Evolutionary conservation across 2,888 invertebrate genomes (phyloP).

Genomic region (Candidula unifasciata): DNA sequence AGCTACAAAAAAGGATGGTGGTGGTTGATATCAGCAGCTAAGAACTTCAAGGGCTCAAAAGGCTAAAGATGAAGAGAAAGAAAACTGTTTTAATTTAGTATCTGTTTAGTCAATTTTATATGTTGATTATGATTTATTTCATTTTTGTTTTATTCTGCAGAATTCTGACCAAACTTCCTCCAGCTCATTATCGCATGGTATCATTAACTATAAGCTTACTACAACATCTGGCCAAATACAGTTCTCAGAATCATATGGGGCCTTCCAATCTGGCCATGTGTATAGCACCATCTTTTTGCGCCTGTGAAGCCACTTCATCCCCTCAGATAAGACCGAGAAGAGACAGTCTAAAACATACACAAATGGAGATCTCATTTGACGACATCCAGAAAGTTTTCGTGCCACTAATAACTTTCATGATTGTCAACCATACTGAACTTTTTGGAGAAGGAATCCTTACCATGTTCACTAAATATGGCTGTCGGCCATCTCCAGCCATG

Average conservation of each 20-base stretch:
- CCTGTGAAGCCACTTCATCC: neutral
- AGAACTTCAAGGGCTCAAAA: no score
- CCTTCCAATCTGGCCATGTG: slow-evolving; percentile 92
- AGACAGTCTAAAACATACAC: neutral
- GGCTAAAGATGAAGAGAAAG: no score
- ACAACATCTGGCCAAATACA: slow-evolving; percentile 87
- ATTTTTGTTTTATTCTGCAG: slow-evolving; percentile 60
- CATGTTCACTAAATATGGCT: slow-evolving; percentile 44
- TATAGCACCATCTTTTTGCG: slow-evolving; percentile 87
- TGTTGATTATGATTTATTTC: no score
- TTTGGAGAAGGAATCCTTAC: slow-evolving; percentile 86
- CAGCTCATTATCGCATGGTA: slow-evolving; percentile 87
- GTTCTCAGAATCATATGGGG: slow-evolving; percentile 88
- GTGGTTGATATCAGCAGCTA: no score
- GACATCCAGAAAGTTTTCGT: slow-evolving; percentile 91
- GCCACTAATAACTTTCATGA: slow-evolving; percentile 91
- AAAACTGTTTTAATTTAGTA: no score
- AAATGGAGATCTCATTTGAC: slow-evolving; percentile 80
- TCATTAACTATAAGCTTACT: slow-evolving; percentile 90
- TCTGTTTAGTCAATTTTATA: no score
- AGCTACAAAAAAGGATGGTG: no score
- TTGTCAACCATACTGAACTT: slow-evolving; percentile 86
- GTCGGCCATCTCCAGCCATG: slow-evolving; percentile 43
- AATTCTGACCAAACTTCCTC: slow-evolving; percentile 83
- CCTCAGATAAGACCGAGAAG: neutral